Base-by-base conservation (phyloP, 2,113 vertebrate genomes). In the Tautogolabrus adspersus region DNA sequence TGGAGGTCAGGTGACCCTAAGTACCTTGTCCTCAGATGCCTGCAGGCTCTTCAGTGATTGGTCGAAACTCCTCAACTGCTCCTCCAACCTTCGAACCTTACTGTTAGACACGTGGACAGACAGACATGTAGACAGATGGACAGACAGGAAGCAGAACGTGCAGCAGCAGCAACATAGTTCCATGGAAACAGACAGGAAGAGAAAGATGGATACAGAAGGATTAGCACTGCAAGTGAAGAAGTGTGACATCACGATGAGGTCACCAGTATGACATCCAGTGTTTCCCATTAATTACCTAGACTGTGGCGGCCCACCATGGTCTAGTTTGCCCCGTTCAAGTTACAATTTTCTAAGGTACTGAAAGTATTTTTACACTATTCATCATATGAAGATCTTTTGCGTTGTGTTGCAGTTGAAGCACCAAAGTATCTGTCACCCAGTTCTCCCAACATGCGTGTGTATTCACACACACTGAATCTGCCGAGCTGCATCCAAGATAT, bases 1-100 rank as follows among this genome's bases (percentile, higher is more conserved):
- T 30, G 22, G 22, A 67, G 54, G 38, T 81, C 63, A 77, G 23
- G 46, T 70, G 89, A 77, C 83, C 90, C 23, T 62, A 52, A 93
- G 93, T 97, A 98, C 97, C 97, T 98, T 96, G 90, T 98, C 96
- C 86, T 98, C 95, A 47, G 96, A 95, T 72, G 95, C 95, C 93
- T 96, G 96, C 90, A 97, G 94, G 93, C 94, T 96, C 96, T 96
- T 98, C 94, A 98, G 89, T 66, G 95, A 96, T 91, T 98, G 97
- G 94, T 97, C 96, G 88, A 96, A 96, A 94, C 92, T 89, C 88
- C 95, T 95, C 92, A 96, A 94, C 94, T 97, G 96, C 82, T 98
- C 96, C 87, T 94, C 96, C 94, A 96, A 89, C 90, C 95, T 94
- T 90, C 96, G 94, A 91, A 92, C 94, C 87, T 94, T 96, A 93